Evolutionary conservation across 2,888 invertebrate genomes (phyloP).

Genomic region (Lochmaea crataegi): DNA sequence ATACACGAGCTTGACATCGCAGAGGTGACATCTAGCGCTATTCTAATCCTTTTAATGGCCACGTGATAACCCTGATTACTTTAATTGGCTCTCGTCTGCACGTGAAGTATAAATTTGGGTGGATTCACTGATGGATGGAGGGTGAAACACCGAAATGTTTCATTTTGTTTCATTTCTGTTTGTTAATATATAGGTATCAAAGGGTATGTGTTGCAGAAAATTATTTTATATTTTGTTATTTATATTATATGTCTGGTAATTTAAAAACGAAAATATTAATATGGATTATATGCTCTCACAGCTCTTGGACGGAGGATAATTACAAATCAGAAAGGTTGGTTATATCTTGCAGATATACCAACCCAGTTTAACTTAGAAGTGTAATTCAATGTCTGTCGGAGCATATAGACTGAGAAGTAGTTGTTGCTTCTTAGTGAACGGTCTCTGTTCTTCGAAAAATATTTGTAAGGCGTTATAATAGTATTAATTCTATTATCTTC

Average conservation of each 20-base stretch:
- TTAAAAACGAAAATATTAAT: not conserved
- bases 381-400: too few relatives aligned
- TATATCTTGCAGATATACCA: too few relatives aligned
- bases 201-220: not conserved
- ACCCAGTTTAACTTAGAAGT: too few relatives aligned
- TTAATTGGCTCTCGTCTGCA: constrained; percentile 77
- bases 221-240: not conserved
- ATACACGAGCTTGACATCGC: constrained; percentile 60
- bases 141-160: constrained; percentile 9
- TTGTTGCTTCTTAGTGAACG: too few relatives aligned
- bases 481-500: too few relatives aligned
- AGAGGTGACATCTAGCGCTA: constrained; percentile 62
- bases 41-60: constrained; percentile 77
- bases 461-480: too few relatives aligned
- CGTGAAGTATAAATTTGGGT: constrained; percentile 61
- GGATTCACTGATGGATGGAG: constrained; percentile 41
- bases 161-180: constrained; percentile 8
- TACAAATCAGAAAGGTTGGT: too few relatives aligned
- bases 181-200: not conserved
- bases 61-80: constrained; percentile 77
- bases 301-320: too few relatives aligned
- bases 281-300: too few relatives aligned
- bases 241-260: not conserved
- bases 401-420: too few relatives aligned
- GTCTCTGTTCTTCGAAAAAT: too few relatives aligned